Base-by-base conservation (phyloP, 2,113 vertebrate species). In the Saiga tatarica region DNA sequence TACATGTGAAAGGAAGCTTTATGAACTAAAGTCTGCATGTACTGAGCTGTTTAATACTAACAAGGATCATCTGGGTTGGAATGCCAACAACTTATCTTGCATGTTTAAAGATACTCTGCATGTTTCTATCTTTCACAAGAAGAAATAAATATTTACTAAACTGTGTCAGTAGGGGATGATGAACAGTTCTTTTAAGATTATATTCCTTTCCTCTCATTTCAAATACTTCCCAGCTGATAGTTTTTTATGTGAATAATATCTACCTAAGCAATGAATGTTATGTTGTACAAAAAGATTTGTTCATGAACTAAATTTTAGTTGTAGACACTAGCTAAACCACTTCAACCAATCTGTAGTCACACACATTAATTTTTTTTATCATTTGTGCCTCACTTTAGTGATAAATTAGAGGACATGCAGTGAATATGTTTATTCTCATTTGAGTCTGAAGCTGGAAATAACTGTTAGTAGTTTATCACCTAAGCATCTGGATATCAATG, bases 301-400 rank as follows among this genome's bases (percentile, higher is more conserved):
- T 74, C 96, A 87, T 92, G 74, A 98, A 96, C 60, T 81, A 57
- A 95, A 36, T 95, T 98, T 98, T 97, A 98, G 97, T 98, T 98
- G 95, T 89, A 85, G 87, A 97, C 84, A 64, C 17, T 94, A 97
- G 92, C 95, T 87, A 96, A 92, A 47, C 17, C 79, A 57, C 96
- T 97, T 95, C 97, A 97, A 97, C 88, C 62, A 87, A 95, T 97
- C 83, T 57, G 5, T 67, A 59, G 85, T 96, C 91, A 87, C 33
- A 39, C 87, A 92, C 30, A 59, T 91, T 95, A 64, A 89, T 33
- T 91, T 64, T 89, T 87, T 94, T 33, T 85, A 71, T 97, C 90
- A 89, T 97, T 91, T 92, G 88, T 96, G 45, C 52, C 94, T 97
- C 96, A 90, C 88, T 97, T 97, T 52, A 33, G 17, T 95, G 95